Conservation (phyloP, 1,140 invertebrate genomes). For the Tetramorium parvispinum region DNA sequence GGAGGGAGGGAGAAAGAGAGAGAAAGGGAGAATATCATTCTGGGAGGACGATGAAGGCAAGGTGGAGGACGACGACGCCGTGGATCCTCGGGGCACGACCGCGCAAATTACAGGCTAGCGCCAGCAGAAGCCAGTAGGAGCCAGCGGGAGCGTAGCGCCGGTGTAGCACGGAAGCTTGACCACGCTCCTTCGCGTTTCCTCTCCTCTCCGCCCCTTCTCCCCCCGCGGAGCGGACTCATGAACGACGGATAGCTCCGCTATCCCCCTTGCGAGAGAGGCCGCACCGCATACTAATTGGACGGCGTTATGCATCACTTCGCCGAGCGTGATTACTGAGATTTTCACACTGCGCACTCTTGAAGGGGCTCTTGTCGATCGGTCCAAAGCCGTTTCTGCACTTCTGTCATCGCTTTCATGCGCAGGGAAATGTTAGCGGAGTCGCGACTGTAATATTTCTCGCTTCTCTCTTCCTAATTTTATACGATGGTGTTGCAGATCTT, state of each 20-base stretch:
- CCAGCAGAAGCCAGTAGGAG: constrained; percentile 70
- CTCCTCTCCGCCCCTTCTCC: constrained; percentile 25
- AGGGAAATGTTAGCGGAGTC: not conserved
- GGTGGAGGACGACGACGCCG: constrained; percentile 55
- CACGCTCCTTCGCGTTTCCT: constrained; percentile 49
- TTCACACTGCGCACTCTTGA: not conserved
- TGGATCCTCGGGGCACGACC: constrained; percentile 78
- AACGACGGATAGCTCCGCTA: constrained; percentile 16
- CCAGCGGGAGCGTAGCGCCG: constrained; percentile 53
- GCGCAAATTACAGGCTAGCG: constrained; percentile 81
- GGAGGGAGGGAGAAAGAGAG: not conserved
- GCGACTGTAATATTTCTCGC: not conserved
- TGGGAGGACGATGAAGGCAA: constrained; percentile 67
- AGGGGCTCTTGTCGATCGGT: not conserved
- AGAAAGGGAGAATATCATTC: constrained; percentile 77
- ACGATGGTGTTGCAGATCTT: too few relatives aligned
- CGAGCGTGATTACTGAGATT: constrained; percentile 30
- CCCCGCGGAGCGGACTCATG: constrained; percentile 7
- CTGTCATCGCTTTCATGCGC: not conserved
- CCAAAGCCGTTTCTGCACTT: not conserved
- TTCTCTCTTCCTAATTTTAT: not conserved
- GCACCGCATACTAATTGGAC: constrained; percentile 50
- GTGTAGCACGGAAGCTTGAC: constrained; percentile 76
- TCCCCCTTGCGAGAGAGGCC: constrained; percentile 9
- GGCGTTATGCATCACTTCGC: constrained; percentile 37